Base-by-base conservation (phyloP, 2,797 vertebrate species). In the Poeciliopsis gracilis region DNA sequence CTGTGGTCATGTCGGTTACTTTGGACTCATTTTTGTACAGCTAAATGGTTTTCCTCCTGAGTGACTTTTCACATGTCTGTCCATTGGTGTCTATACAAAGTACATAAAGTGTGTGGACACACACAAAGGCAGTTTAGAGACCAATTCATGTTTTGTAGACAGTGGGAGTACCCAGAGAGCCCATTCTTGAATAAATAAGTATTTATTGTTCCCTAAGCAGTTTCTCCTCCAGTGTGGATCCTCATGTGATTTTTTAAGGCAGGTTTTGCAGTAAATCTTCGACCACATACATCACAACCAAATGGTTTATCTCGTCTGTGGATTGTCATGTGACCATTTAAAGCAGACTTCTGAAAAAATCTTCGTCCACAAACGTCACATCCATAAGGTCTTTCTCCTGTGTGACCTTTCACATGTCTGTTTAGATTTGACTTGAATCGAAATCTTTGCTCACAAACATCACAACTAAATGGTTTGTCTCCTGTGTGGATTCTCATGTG, bases 261-360 rank as follows among this genome's bases (percentile, higher is more conserved):
- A 10, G 57, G 57, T 10, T 59, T 59, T 30, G 28, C 57, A 28
- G 57, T 59, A 59, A 59, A 59, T 30, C 57, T 59, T 59, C 57
- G 57, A 3, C 57, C 13, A 59, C 57, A 59, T 13, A 59, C 57
- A 28, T 59, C 28, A 59, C 57, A 59, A 28, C 57, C 57, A 59
- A 59, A 59, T 12, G 57, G n/a, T 59, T 59, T 59, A 28, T 59
- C 57, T 59, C 57, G 28, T 6, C 57, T 30, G 57, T 59, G 57
- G n/a, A 59, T 59, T 15, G 57, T 59, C 57, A 59, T 59, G 57
- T 59, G 57, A 59, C 57, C 57, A 15, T 59, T 59, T 59, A 59
- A 59, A 15, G 57, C 57, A 30, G 57, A 59, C 57, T 59, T 59
- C 25, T 30, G n/a, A 59, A 30, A 30, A 30, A 59, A 59, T 59